Evolutionary conservation across 2,888 invertebrate species (phyloP).

Genomic region (Caenorhabditis doughertyi): DNA sequence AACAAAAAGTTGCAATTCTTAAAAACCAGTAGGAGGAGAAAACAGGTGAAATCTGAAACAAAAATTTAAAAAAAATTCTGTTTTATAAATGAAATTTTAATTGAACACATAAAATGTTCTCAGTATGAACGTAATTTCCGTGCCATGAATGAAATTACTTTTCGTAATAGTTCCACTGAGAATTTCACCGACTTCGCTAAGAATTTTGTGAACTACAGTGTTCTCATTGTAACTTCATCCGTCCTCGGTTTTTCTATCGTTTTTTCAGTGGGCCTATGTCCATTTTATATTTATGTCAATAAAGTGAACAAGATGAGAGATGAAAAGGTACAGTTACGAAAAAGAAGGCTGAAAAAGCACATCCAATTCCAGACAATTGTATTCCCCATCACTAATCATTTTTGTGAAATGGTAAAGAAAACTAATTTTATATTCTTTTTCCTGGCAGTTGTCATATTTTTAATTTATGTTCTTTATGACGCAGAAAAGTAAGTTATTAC

Average conservation of each 20-base stretch:
- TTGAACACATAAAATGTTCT: too few relatives aligned
- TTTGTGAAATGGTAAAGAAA: conserved; percentile 25
- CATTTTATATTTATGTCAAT: conserved; percentile 2
- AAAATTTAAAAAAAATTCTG: too few relatives aligned
- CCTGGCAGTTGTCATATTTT: not conserved
- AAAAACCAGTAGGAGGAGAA: too few relatives aligned
- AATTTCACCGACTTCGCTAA: too few relatives aligned
- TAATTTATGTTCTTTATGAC: not conserved
- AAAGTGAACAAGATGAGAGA: not conserved
- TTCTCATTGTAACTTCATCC: not conserved
- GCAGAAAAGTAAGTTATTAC: not conserved
- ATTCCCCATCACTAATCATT: conserved; percentile 20
- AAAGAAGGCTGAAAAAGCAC: not conserved
- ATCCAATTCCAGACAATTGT: not conserved
- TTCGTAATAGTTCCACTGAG: too few relatives aligned
- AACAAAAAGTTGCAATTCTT: too few relatives aligned
- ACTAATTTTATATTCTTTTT: not conserved
- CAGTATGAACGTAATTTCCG: too few relatives aligned
- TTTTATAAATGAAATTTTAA: too few relatives aligned
- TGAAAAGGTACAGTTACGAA: not conserved
- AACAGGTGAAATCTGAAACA: too few relatives aligned
- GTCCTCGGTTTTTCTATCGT: not conserved
- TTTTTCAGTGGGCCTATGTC: not conserved
- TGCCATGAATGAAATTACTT: too few relatives aligned
- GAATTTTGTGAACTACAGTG: not conserved